These are phyloP conservation scores for Natator depressus DNA, from an alignment of 2,113 vertebrate genomes.

Conservation along the genomic window DNA sequence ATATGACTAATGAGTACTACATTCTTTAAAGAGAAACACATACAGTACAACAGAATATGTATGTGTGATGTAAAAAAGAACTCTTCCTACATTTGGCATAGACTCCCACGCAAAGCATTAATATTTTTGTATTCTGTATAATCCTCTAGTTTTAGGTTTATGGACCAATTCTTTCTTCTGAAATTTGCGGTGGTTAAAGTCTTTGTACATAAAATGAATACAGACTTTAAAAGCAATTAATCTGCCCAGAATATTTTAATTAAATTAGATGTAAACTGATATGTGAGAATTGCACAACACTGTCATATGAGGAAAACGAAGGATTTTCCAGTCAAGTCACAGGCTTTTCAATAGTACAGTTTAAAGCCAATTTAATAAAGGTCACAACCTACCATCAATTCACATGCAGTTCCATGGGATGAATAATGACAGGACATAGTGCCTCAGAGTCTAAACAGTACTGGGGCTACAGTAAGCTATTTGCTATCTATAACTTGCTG, in stretches of 20 bases:
- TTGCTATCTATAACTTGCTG: background rate
- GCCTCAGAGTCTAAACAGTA: background rate
- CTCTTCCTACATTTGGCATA: background rate
- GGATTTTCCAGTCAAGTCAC: background rate
- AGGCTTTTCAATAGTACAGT: background rate
- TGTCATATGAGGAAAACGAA: background rate
- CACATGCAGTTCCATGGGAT: background rate
- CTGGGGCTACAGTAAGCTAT: background rate
- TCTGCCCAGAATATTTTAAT: background rate
- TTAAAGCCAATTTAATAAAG: background rate
- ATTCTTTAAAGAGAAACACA: background rate
- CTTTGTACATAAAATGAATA: background rate
- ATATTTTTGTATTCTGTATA: background rate
- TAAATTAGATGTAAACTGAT: background rate
- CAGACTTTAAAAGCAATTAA: background rate
- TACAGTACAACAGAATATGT: background rate
- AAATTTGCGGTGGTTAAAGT: background rate
- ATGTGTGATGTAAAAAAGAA: background rate
- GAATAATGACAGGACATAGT: background rate
- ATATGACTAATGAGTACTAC: background rate
- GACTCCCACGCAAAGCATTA: background rate
- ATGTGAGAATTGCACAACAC: background rate
- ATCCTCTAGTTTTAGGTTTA: background rate
- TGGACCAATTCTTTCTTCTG: background rate
- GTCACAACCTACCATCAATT: background rate